Conservation (phyloP, 2,888 invertebrate species). For the Heliconius aoede region DNA sequence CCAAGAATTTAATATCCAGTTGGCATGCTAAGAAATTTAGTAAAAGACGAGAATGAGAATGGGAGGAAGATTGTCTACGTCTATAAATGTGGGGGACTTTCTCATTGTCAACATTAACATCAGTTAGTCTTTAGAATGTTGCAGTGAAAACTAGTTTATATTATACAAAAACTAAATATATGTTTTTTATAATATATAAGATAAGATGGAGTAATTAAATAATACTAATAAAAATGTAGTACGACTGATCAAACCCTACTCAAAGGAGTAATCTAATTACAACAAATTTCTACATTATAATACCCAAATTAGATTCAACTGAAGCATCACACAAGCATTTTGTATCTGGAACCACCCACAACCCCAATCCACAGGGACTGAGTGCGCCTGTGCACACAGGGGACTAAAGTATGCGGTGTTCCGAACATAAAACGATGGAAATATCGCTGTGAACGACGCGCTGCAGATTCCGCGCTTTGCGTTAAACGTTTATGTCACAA, state of each 20-base stretch:
- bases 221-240: background rate
- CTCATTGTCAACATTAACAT: conserved; percentile 24
- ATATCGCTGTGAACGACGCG: conserved; percentile 30
- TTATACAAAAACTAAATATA: too few relatives aligned
- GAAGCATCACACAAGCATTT: background rate
- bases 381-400: conserved; percentile 11
- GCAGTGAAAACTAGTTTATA: background rate
- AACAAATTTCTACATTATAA: background rate
- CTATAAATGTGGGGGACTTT: conserved; percentile 26
- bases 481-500: conserved; percentile 37
- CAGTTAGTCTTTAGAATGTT: conserved; percentile 16
- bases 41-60: conserved; percentile 29
- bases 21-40: conserved; percentile 27
- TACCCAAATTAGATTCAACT: background rate
- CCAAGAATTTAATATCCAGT: conserved; percentile 36
- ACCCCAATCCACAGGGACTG: background rate
- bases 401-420: conserved; percentile 36
- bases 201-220: background rate
- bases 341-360: conserved; percentile 12
- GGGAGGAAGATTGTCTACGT: conserved; percentile 12
- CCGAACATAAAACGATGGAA: conserved; percentile 37
- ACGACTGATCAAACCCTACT: too few relatives aligned
- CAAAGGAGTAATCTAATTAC: too few relatives aligned
- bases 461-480: conserved; percentile 39
- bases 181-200: background rate